Conservation (phyloP, 2,113 vertebrate species). For the Salvelinus namaycush region DNA sequence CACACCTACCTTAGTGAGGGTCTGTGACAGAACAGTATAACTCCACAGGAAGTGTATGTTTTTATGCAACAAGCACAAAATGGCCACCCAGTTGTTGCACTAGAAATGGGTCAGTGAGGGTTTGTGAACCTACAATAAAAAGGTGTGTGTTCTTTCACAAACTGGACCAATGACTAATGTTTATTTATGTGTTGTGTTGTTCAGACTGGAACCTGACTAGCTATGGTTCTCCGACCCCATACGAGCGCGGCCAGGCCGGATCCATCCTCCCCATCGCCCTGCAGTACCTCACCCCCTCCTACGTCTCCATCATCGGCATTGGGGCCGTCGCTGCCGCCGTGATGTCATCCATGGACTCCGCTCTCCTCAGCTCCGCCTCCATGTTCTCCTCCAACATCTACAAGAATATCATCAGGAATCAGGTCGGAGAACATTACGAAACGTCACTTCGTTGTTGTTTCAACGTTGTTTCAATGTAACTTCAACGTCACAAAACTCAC, state of each 20-base stretch:
- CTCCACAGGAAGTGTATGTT: no score
- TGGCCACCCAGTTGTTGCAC: no score
- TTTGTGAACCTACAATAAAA: no score
- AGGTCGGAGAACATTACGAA: background rate
- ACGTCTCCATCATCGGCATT: slow-evolving; percentile 58
- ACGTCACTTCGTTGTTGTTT: no score
- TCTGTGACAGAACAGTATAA: no score
- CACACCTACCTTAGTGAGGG: no score
- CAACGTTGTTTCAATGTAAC: no score
- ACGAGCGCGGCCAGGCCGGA: slow-evolving; percentile 50
- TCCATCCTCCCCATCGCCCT: slow-evolving; percentile 61
- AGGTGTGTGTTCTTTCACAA: no score
- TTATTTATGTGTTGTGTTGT: background rate
- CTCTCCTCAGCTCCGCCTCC: slow-evolving; percentile 70
- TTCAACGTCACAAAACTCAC: no score
- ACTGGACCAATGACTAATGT: no score
- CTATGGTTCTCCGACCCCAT: slow-evolving; percentile 53
- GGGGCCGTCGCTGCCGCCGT: slow-evolving; percentile 72
- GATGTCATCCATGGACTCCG: slow-evolving; percentile 74
- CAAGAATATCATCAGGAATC: slow-evolving; percentile 68
- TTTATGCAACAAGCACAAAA: no score
- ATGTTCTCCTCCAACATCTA: slow-evolving; percentile 66
- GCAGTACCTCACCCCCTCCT: slow-evolving; percentile 57
- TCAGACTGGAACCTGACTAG: slow-evolving; percentile 67
- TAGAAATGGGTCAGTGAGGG: no score